These are phyloP conservation scores for Troides oblongomaculatus DNA, from an alignment of 2,888 invertebrate species.

Conservation along the genomic window DNA sequence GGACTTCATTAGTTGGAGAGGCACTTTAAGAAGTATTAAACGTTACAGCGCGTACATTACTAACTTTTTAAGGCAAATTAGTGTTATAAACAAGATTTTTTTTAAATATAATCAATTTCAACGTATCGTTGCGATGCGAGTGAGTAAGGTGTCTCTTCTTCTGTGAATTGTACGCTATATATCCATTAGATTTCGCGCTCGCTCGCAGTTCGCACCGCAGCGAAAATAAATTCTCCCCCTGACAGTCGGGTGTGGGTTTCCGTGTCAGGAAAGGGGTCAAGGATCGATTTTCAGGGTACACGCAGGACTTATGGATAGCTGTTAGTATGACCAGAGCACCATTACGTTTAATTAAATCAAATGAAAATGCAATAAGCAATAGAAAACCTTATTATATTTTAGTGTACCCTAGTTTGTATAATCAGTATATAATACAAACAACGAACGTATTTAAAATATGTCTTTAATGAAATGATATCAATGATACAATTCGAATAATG, in stretches of 20 bases:
- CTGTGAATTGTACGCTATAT: not conserved
- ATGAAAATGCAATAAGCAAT: not conserved
- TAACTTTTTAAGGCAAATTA: too few species aligned
- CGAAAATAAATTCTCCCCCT: constrained; percentile 32
- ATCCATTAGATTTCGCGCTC: constrained; percentile 13
- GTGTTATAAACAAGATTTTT: too few species aligned
- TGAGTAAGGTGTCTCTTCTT: not conserved
- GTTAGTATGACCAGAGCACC: not conserved
- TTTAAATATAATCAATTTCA: not conserved
- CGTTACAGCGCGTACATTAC: too few species aligned
- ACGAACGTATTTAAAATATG: not conserved
- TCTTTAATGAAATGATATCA: not conserved
- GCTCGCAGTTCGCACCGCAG: constrained; percentile 28
- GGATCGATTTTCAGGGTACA: constrained; percentile 50
- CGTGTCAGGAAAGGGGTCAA: constrained; percentile 47
- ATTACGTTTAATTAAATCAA: constrained; percentile 16
- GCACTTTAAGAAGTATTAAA: too few species aligned
- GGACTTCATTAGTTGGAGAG: too few species aligned
- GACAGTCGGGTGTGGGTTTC: constrained; percentile 37
- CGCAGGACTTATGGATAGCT: constrained; percentile 35
- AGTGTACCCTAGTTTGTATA: too few species aligned
- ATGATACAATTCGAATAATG: not conserved
- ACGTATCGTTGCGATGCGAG: not conserved
- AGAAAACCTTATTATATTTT: not conserved
- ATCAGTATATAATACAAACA: not conserved